A percentile compares a stretch with the other conserved stretches of the same genome.
phyloP scores from a whole-genome alignment of 2,113 vertebrate genomes.

The Melanerpes aurifrons region DNA sequence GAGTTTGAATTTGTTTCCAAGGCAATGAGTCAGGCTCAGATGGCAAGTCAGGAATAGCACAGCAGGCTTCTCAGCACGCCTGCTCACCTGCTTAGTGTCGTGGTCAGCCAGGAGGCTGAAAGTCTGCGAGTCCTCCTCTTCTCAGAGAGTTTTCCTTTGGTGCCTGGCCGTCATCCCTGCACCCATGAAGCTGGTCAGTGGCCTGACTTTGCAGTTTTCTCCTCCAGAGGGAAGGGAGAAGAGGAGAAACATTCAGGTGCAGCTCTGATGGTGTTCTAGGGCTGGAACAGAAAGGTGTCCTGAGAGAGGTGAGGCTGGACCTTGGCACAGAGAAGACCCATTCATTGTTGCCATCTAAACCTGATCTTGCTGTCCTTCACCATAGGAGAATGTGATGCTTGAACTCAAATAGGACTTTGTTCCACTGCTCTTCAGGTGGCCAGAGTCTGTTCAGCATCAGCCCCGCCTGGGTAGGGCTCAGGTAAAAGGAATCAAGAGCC shows the following conservation, averaged over 20 bases:
- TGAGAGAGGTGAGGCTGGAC: background rate
- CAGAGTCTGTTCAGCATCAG: background rate
- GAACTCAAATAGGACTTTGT: background rate
- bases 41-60: constrained; percentile 67
- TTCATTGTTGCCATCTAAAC: background rate
- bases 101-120: background rate
- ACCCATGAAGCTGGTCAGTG: rapidly evolving
- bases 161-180: background rate
- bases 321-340: background rate
- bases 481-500: background rate
- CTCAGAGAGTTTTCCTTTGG: background rate
- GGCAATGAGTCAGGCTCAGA: constrained; percentile 71
- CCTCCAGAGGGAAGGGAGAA: background rate
- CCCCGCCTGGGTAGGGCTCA: background rate
- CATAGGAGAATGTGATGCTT: background rate
- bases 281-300: background rate
- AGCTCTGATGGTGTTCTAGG: background rate
- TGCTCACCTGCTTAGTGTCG: background rate
- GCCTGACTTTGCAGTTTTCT: background rate
- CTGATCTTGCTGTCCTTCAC: background rate
- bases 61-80: background rate
- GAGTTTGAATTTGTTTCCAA: constrained; percentile 77
- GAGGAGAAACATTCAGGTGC: rapidly evolving
- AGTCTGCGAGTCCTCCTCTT: background rate
- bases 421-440: background rate